A percentile compares a stretch with the other conserved stretches of the same genome.
Evolutionary conservation across 2,113 vertebrate species (phyloP).

Genomic region (Lipophrys pholis): DNA sequence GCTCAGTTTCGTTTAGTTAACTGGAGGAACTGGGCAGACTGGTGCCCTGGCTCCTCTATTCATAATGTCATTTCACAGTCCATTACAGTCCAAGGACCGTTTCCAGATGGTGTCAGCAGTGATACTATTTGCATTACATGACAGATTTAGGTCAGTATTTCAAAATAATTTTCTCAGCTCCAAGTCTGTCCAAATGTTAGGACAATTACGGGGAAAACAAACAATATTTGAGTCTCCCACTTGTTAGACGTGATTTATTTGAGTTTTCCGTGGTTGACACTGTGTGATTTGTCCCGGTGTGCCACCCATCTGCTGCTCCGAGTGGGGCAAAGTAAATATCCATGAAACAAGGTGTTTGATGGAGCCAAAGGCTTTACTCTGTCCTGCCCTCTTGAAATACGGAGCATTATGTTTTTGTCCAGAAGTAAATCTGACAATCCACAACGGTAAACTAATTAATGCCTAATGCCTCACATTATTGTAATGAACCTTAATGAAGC

Average conservation of each 20-base stretch:
- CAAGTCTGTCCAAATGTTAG: slow-evolving; percentile 25
- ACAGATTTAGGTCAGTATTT: slow-evolving; percentile 66
- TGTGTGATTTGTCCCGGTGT: slow-evolving; percentile 1
- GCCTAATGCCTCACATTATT: slow-evolving; percentile 71
- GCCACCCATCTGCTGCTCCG: not conserved
- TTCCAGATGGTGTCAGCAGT: slow-evolving; percentile 72
- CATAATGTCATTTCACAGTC: slow-evolving; percentile 83
- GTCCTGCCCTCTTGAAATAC: not conserved
- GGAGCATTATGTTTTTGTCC: slow-evolving; percentile 46
- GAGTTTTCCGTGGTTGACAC: not conserved
- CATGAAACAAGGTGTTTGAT: not conserved
- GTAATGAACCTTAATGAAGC: slow-evolving; percentile 80
- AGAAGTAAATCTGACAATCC: slow-evolving; percentile 54
- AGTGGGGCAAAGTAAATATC: not conserved
- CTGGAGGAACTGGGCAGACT: slow-evolving; percentile 61
- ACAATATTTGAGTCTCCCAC: not conserved
- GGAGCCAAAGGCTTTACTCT: not conserved
- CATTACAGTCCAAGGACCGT: slow-evolving; percentile 74
- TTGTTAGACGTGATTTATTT: not conserved
- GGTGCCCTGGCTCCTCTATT: slow-evolving; percentile 44
- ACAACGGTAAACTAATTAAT: slow-evolving; percentile 70
- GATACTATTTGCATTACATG: slow-evolving; percentile 59
- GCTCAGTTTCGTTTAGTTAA: slow-evolving; percentile 54
- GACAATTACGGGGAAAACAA: not conserved
- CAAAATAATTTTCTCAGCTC: slow-evolving; percentile 28